Conservation (phyloP, 2,888 invertebrate species). For the Lingula anatina region DNA sequence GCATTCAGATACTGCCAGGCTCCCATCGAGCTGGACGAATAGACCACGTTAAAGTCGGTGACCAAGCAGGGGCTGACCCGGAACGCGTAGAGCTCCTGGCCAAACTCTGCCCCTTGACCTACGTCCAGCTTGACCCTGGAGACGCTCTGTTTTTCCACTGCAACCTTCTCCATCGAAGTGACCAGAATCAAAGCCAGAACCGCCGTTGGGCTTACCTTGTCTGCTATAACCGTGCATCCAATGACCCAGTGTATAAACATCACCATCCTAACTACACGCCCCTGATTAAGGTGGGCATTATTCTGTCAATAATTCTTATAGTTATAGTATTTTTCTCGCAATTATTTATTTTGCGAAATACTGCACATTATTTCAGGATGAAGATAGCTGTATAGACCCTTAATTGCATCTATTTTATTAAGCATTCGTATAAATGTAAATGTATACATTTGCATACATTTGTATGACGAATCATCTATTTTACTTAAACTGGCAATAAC, state of each 20-base stretch:
- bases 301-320: too few species aligned
- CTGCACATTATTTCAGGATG: too few species aligned
- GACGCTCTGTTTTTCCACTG: conserved; percentile 43
- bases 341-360: too few species aligned
- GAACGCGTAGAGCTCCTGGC: conserved; percentile 32
- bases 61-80: conserved; percentile 38
- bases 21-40: conserved; percentile 44
- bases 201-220: conserved; percentile 42
- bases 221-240: conserved; percentile 37
- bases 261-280: conserved; percentile 41
- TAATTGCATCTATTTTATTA: too few species aligned
- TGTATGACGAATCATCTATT: too few species aligned
- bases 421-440: too few species aligned
- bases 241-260: conserved; percentile 36
- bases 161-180: conserved; percentile 39
- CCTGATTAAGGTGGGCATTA: conserved; percentile 34
- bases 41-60: conserved; percentile 36
- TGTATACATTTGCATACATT: too few species aligned
- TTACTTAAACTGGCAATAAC: too few species aligned
- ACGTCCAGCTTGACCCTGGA: conserved; percentile 43
- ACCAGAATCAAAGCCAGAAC: conserved; percentile 31
- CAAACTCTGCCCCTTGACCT: conserved; percentile 23
- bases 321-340: too few species aligned
- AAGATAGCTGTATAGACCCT: too few species aligned
- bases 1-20: conserved; percentile 30